Conservation (phyloP, 2,888 invertebrate genomes). For the Pseudococcus longispinus region DNA sequence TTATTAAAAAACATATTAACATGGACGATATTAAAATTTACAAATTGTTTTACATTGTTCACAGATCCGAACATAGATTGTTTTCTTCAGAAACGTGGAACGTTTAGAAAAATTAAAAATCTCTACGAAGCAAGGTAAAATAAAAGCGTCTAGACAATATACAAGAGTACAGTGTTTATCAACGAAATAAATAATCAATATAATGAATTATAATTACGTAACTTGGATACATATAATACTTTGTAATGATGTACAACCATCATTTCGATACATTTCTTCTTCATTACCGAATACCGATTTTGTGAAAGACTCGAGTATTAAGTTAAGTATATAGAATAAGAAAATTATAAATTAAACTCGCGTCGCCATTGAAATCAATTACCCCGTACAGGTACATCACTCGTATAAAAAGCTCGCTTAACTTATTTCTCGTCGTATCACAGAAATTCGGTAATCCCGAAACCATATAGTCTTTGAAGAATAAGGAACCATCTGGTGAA, state of each 20-base stretch:
- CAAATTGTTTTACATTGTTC: not conserved
- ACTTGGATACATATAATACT: conserved; percentile 1
- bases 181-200: not conserved
- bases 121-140: not conserved
- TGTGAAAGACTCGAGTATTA: conserved; percentile 25
- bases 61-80: not conserved
- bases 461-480: not conserved
- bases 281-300: conserved; percentile 18
- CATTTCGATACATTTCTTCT: not conserved
- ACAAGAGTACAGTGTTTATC: not conserved
- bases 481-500: not conserved
- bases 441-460: conserved; percentile 33
- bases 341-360: not conserved
- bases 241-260: not conserved
- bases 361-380: not conserved
- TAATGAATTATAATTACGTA: not conserved
- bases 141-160: not conserved
- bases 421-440: conserved; percentile 17
- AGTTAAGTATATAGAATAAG: not conserved
- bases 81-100: not conserved
- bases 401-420: conserved; percentile 2
- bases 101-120: not conserved
- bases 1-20: not conserved
- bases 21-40: not conserved
- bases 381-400: not conserved